Evolutionary conservation across 2,113 vertebrate genomes (phyloP), one percentile per base, ranked within the genome.

Genomic region (Hippoglossus stenolepis): DNA sequence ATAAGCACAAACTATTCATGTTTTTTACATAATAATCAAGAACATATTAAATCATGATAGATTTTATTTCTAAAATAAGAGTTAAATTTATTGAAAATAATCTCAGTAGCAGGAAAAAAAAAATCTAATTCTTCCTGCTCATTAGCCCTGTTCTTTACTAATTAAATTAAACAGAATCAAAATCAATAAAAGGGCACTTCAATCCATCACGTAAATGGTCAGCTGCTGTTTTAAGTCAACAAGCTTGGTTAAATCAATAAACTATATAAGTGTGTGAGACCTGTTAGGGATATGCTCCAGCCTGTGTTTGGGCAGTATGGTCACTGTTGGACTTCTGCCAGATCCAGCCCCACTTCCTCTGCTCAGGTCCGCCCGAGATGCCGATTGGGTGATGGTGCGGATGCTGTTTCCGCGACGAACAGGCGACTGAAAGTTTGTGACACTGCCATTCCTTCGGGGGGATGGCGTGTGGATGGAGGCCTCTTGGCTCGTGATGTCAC

Each of bases 311-410:
- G 93, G 93, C 28, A 89, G 26, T 0, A 90, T 82, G 0, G 94
- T 92, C 47, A 88, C 78, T 0, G 94, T 78, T 10, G 87, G 94
- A 75, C 90, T 94, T 49, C 89, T 84, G 0, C 82, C 77, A 3
- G 89, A 63, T 49, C 77, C 88, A 2, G 83, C 71, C 5, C 82
- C 76, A 1, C 47, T 26, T 11, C 81, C 75, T 77, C 91, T 86
- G 23, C 80, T 89, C 18, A 93, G 79, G 3, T 95, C 94, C 0
- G 78, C 0, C 15, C 92, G 91, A 0, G 95, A 91, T 2, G 93
- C 91, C 0, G 95, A 94, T 57, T 95, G 96, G 26, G 93, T 80
- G 71, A 96, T 93, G 0, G 96, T 96, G 83, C 89, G 95, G 65
- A 96, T 95, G 80, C 93, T 92, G 87, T 93, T 93, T 51, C 93